Conservation (phyloP, 2,113 vertebrate genomes). For the Sisor rabdophorus region DNA sequence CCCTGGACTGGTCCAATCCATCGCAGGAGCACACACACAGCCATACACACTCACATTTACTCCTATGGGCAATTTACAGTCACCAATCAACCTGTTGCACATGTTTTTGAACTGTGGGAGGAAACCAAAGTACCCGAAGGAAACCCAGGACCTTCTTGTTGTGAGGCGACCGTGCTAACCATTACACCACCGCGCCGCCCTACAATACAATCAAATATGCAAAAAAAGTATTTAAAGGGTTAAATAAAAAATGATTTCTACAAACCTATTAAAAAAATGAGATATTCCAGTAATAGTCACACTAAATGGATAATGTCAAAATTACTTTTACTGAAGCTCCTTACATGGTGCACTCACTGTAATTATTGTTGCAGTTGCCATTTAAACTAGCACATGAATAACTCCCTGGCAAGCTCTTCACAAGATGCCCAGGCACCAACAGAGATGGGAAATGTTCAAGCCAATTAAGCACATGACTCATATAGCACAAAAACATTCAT, state of each 20-base stretch:
- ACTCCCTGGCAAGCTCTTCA: slow-evolving; percentile 41
- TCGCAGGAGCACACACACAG: no score
- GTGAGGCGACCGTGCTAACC: no score
- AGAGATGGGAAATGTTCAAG: slow-evolving; percentile 53
- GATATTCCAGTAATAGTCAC: background rate
- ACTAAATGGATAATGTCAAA: slow-evolving; percentile 24
- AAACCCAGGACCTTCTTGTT: no score
- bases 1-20: no score
- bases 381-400: slow-evolving; percentile 46
- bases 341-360: slow-evolving; percentile 24
- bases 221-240: no score
- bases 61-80: no score
- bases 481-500: slow-evolving; percentile 53
- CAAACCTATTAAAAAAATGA: background rate
- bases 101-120: no score
- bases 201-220: background rate
- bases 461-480: slow-evolving; percentile 63
- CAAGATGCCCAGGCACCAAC: slow-evolving; percentile 45
- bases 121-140: no score
- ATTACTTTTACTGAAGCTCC: slow-evolving; percentile 25
- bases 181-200: no score
- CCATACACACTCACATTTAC: no score
- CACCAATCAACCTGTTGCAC: no score
- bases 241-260: no score
- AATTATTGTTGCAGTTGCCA: slow-evolving; percentile 43